phyloP scores from a whole-genome alignment of 2,113 vertebrate genomes.

The Myocastor coypus region DNA sequence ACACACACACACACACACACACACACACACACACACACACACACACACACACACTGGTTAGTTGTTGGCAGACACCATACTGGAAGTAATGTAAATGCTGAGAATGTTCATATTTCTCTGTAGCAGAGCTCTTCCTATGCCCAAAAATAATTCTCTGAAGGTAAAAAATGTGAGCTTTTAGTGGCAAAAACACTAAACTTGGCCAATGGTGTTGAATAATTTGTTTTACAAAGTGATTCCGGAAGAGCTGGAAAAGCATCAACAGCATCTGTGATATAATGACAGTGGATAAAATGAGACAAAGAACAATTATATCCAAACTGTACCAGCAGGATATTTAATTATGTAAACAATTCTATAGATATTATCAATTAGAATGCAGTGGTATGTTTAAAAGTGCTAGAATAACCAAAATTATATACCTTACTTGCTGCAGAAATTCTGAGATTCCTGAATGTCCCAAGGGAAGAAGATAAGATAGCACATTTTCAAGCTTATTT shows the following conservation, averaged over 20 bases:
- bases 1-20: background rate
- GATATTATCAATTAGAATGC: background rate
- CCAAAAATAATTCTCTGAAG: background rate
- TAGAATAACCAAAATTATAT: background rate
- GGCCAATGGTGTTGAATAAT: background rate
- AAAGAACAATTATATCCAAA: background rate
- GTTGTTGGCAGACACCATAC: background rate
- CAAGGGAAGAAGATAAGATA: background rate
- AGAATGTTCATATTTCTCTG: background rate
- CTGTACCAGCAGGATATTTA: background rate
- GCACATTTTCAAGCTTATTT: slow-evolving; percentile 8
- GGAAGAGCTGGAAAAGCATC: background rate
- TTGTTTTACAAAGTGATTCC: background rate
- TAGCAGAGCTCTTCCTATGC: background rate
- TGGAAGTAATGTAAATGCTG: background rate
- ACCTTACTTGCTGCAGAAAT: background rate
- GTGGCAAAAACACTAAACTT: background rate
- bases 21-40: background rate
- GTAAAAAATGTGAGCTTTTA: background rate
- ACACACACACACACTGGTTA: background rate
- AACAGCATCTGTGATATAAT: background rate
- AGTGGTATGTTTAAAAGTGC: background rate
- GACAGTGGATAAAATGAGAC: background rate
- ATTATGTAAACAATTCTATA: background rate
- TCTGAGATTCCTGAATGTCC: background rate